Percentiles rank a stretch among this genome's conserved stretches.
Evolutionary conservation across 2,113 vertebrate species (phyloP).

Genomic region (Leptobrachium ailaonicum): DNA sequence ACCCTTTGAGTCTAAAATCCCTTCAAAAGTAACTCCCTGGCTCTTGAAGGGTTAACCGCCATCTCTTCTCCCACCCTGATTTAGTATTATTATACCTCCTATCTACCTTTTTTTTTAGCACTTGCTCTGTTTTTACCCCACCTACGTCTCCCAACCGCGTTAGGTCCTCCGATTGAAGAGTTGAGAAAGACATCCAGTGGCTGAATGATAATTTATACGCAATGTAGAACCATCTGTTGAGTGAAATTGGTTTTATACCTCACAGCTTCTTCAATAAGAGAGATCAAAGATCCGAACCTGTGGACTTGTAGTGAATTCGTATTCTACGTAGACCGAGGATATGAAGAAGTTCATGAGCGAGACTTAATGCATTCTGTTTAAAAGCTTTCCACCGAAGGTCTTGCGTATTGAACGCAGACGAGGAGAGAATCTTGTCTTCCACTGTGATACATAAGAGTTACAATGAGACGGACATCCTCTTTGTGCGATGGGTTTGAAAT

Average conservation of each 20-base stretch:
- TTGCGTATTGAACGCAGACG: neutral
- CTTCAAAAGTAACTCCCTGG: neutral
- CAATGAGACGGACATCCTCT: neutral
- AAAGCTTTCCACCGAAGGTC: conserved; percentile 26
- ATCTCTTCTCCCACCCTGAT: neutral
- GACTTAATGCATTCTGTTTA: conserved; percentile 29
- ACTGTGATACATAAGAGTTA: neutral
- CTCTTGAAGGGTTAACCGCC: neutral
- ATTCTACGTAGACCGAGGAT: conserved; percentile 57
- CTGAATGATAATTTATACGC: conserved; percentile 68
- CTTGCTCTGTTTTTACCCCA: neutral
- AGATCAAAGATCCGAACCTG: conserved; percentile 69
- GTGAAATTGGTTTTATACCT: conserved; percentile 69
- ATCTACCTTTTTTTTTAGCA: too few species aligned
- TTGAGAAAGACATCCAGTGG: conserved; percentile 46
- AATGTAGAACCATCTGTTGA: conserved; percentile 60
- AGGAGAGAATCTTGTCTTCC: neutral
- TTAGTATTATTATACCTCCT: too few species aligned
- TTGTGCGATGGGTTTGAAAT: neutral
- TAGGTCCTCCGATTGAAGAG: conserved; percentile 53
- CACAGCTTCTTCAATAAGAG: conserved; percentile 61
- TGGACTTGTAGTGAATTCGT: conserved; percentile 60
- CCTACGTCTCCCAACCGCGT: conserved; percentile 41
- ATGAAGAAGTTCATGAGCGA: conserved; percentile 37
- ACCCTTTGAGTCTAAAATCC: too few species aligned